These are phyloP conservation scores for Epinephelus moara DNA, from an alignment of 2,113 vertebrate species.

Conservation along the genomic window DNA sequence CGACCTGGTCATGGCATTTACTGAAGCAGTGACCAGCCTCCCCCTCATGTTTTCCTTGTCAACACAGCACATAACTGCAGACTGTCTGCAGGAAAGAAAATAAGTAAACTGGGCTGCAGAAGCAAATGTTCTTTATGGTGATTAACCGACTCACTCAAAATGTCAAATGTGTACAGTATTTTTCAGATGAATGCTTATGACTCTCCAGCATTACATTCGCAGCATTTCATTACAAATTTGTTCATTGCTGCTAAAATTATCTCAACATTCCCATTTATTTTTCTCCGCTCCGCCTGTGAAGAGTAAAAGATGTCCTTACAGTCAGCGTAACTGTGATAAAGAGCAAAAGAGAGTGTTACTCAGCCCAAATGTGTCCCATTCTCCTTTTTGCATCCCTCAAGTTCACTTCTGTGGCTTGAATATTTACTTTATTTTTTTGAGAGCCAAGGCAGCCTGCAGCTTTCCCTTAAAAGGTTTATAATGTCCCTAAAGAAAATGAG, in stretches of 20 bases:
- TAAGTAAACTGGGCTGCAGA: slow-evolving; percentile 13
- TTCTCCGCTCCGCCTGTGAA: not conserved
- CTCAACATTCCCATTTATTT: not conserved
- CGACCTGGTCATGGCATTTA: slow-evolving; percentile 51
- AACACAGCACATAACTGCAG: slow-evolving; percentile 47
- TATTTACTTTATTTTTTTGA: slow-evolving; percentile 23
- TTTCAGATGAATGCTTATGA: slow-evolving; percentile 31
- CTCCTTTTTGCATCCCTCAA: slow-evolving; percentile 25
- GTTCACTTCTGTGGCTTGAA: slow-evolving; percentile 31
- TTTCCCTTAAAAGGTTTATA: slow-evolving; percentile 12
- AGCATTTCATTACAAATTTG: slow-evolving; percentile 26
- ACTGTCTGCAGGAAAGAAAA: slow-evolving; percentile 41
- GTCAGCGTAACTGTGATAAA: slow-evolving; percentile 19
- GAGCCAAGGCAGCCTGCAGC: not conserved
- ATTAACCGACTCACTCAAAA: slow-evolving; percentile 56
- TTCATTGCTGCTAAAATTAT: slow-evolving; percentile 43
- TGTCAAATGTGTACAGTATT: slow-evolving; percentile 26
- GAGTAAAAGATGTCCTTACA: slow-evolving; percentile 11
- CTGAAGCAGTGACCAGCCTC: not conserved
- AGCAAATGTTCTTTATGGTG: slow-evolving; percentile 32
- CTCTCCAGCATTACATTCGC: slow-evolving; percentile 10
- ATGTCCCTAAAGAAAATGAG: slow-evolving; percentile 20
- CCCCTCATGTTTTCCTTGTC: slow-evolving; percentile 62
- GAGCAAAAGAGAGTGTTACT: slow-evolving; percentile 4
- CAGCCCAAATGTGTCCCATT: slow-evolving; percentile 14